These are phyloP conservation scores for Tetanocera ferruginea DNA, from an alignment of 2,888 invertebrate genomes.

Conservation along the genomic window DNA sequence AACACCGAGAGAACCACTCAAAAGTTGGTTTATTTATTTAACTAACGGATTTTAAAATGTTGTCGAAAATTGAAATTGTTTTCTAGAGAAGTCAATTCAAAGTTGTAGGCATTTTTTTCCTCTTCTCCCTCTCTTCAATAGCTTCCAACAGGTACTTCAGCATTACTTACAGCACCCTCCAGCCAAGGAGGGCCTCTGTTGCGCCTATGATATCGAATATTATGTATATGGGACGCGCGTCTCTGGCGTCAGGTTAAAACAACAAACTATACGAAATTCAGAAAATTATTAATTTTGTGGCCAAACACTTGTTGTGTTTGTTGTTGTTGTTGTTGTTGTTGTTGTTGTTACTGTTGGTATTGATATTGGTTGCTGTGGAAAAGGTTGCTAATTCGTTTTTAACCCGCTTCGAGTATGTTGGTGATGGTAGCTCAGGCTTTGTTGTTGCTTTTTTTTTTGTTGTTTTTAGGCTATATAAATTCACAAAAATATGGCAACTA, in stretches of 20 bases:
- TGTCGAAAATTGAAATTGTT: conserved; percentile 38
- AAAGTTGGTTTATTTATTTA: conserved; percentile 32
- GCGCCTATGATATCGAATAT: background rate
- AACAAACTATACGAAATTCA: background rate
- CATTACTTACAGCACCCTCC: background rate
- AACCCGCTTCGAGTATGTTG: too few species aligned
- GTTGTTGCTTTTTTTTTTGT: too few species aligned
- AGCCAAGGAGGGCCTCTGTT: background rate
- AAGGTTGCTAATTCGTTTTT: too few species aligned
- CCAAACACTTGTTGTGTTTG: background rate
- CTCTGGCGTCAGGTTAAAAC: background rate
- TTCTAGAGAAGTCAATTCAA: conserved; percentile 28
- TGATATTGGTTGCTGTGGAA: background rate
- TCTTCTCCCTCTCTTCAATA: background rate
- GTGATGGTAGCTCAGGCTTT: too few species aligned
- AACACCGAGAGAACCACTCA: conserved; percentile 9
- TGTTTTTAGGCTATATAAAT: too few species aligned
- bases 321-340: background rate
- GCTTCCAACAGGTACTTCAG: conserved; percentile 2
- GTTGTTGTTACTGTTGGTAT: background rate
- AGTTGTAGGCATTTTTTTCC: background rate
- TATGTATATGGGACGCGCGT: background rate
- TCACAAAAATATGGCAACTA: too few species aligned
- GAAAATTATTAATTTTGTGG: conserved; percentile 5
- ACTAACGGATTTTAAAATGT: conserved; percentile 35